Percentiles rank a stretch among this genome's conserved stretches.
These are phyloP conservation scores for Drosophila monieri DNA, from an alignment of 2,888 invertebrate genomes.

Conservation along the genomic window DNA sequence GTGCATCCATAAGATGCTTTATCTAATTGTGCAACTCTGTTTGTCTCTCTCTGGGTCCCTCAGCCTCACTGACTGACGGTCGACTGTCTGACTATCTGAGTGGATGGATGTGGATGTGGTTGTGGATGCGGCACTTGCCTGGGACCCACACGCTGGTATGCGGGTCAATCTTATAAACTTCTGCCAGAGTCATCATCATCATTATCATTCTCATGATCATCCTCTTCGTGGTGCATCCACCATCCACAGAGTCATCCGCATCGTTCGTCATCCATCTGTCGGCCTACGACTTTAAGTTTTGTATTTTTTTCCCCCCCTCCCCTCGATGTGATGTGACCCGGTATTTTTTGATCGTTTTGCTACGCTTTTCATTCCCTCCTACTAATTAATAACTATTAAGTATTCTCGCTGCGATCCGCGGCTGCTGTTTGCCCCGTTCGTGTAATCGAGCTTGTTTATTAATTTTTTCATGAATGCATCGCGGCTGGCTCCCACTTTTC, in stretches of 20 bases:
- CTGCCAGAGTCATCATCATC: conserved; percentile 47
- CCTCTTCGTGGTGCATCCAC: not conserved
- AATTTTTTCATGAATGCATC: conserved; percentile 25
- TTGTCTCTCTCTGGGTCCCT: conserved; percentile 23
- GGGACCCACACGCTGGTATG: conserved; percentile 67
- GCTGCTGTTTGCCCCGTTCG: conserved; percentile 17
- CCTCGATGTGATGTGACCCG: conserved; percentile 69
- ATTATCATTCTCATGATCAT: conserved; percentile 29
- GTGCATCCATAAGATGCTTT: conserved; percentile 60
- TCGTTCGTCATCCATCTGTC: conserved; percentile 43
- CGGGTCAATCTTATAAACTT: conserved; percentile 70
- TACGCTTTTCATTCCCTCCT: conserved; percentile 72
- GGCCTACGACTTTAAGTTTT: conserved; percentile 49
- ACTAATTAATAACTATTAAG: conserved; percentile 74
- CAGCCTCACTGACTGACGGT: not conserved
- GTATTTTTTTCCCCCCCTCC: conserved; percentile 26
- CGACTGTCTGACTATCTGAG: conserved; percentile 17
- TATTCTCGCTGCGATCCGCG: conserved; percentile 50
- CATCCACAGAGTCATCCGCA: conserved; percentile 33
- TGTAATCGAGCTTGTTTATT: conserved; percentile 68
- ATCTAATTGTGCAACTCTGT: conserved; percentile 67
- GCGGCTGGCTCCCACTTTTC: conserved; percentile 22
- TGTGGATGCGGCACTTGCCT: conserved; percentile 29
- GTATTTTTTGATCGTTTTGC: conserved; percentile 72
- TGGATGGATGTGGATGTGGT: conserved; percentile 28